Percentiles rank a stretch among this genome's conserved stretches.
Conservation (phyloP, 2,113 vertebrate species). For the Actenoides lindsayi region DNA sequence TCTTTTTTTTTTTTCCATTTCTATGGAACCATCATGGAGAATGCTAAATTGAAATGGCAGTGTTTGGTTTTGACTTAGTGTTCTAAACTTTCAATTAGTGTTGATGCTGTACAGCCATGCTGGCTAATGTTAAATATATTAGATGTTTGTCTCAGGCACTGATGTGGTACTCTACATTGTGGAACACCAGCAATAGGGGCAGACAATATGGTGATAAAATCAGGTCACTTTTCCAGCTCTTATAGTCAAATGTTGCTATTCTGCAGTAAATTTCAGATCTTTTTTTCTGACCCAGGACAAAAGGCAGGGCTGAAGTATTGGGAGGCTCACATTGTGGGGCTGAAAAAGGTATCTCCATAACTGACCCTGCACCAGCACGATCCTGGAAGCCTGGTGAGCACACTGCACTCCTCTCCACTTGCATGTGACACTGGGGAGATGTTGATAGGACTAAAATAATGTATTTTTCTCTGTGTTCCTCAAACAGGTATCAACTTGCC, state of each 20-base stretch:
- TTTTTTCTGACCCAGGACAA: neutral
- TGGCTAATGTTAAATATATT: neutral
- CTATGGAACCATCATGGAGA: neutral
- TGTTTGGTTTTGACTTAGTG: neutral
- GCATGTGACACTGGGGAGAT: fast-evolving
- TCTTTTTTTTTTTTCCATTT: neutral
- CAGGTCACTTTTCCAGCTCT: neutral
- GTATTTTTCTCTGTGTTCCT: neutral
- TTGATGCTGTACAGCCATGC: neutral
- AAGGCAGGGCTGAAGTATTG: neutral
- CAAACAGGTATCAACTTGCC: neutral
- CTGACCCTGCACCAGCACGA: neutral
- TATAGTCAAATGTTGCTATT: neutral
- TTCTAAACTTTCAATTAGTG: neutral
- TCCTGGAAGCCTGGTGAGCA: neutral
- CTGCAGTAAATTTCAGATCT: neutral
- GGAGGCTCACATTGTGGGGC: neutral
- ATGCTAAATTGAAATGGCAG: neutral
- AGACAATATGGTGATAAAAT: neutral
- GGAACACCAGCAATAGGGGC: neutral
- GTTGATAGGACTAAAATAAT: neutral
- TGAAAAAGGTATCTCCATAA: neutral
- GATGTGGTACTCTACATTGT: neutral
- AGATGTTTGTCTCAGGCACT: neutral
- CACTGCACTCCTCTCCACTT: fast-evolving